These are phyloP conservation scores for Artibeus lituratus DNA, from an alignment of 2,797 vertebrate genomes.

Conservation along the genomic window DNA sequence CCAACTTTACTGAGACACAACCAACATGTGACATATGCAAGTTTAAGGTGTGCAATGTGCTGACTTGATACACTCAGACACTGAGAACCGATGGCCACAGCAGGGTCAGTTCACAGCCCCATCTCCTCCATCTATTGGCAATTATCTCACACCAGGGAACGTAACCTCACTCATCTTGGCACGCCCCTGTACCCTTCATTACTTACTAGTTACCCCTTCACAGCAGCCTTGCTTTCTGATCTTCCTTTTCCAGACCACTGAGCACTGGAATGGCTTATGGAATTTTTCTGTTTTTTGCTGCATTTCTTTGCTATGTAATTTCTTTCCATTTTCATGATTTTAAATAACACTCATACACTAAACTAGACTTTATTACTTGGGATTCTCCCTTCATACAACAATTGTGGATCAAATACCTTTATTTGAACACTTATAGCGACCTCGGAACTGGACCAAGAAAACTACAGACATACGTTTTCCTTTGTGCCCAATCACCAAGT, in stretches of 20 bases:
- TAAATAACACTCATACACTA: neutral
- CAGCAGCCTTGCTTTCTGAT: neutral
- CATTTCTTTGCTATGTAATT: neutral
- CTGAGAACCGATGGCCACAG: neutral
- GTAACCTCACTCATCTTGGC: neutral
- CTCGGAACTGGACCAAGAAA: neutral
- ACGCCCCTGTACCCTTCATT: neutral
- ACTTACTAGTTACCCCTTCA: neutral
- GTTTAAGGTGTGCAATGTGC: neutral
- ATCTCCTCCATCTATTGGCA: neutral
- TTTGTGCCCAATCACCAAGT: neutral
- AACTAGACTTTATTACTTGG: neutral
- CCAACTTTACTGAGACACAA: neutral
- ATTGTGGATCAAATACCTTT: neutral
- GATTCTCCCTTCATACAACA: neutral
- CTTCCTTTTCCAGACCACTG: neutral
- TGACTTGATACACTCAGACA: neutral
- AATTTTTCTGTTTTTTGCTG: neutral
- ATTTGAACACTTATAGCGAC: neutral
- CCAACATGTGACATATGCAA: neutral
- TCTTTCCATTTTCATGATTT: neutral
- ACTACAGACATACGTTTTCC: neutral
- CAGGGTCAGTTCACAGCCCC: neutral
- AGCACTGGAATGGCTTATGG: neutral
- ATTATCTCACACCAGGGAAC: neutral